Evolutionary conservation across 2,888 invertebrate genomes (phyloP).

Genomic region (Aethes cnicana): DNA sequence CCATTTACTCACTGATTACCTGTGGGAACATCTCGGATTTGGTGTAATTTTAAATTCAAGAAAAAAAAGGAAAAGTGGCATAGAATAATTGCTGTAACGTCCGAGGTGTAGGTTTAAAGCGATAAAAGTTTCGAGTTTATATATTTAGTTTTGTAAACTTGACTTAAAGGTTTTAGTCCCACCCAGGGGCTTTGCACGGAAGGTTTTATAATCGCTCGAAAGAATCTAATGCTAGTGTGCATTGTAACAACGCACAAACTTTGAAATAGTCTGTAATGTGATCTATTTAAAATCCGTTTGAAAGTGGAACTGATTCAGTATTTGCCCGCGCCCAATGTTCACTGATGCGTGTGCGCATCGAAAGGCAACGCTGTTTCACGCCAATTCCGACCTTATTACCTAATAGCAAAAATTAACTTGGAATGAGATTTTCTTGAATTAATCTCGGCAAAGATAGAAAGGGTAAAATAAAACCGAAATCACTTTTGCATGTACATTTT

Average conservation of each 20-base stretch:
- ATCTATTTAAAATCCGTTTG: neutral
- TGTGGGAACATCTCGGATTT: conserved; percentile 29
- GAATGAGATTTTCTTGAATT: too few species aligned
- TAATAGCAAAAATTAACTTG: too few species aligned
- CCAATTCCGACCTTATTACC: neutral
- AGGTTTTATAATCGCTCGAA: too few species aligned
- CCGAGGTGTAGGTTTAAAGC: conserved; percentile 9
- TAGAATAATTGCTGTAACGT: conserved; percentile 23
- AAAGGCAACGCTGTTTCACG: neutral
- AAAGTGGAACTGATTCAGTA: conserved; percentile 27
- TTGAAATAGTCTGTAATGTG: neutral
- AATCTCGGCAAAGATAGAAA: too few species aligned
- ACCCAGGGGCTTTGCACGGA: too few species aligned
- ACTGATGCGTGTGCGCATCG: conserved; percentile 13
- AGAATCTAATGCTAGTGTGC: too few species aligned
- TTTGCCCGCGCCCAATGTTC: conserved; percentile 22
- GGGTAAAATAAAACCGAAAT: too few species aligned
- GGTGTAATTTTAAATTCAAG: conserved; percentile 23
- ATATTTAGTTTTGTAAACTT: too few species aligned
- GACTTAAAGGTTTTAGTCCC: too few species aligned
- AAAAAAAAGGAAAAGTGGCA: conserved; percentile 26
- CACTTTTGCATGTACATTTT: too few species aligned
- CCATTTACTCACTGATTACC: conserved; percentile 31
- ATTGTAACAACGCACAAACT: too few species aligned
- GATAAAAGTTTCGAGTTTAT: too few species aligned